Evolutionary conservation across 1,140 invertebrate genomes (phyloP).

Genomic region (Drosophila ercepeae): DNA sequence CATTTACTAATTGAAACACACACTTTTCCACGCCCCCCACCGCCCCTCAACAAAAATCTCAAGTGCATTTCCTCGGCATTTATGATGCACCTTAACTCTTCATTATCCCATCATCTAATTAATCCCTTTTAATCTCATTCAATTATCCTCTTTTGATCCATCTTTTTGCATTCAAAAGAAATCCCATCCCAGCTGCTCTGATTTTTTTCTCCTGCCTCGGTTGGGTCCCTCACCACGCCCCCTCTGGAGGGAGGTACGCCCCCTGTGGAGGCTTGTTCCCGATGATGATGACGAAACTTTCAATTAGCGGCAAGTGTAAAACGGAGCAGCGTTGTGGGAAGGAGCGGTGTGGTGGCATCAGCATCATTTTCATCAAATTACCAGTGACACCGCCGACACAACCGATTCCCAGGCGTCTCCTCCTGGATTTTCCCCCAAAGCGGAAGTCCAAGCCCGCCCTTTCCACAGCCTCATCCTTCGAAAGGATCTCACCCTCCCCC

Average conservation of each 20-base stretch:
- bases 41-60: too few relatives aligned
- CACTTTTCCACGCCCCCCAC: not conserved
- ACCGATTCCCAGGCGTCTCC: conserved; percentile 26
- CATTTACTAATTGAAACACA: not conserved
- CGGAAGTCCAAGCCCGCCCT: too few relatives aligned
- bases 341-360: conserved; percentile 62
- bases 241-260: too few relatives aligned
- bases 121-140: conserved; percentile 24
- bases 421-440: conserved; percentile 1
- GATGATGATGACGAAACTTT: conserved; percentile 65
- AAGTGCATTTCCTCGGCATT: too few relatives aligned
- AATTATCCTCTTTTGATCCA: conserved; percentile 30
- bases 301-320: conserved; percentile 75
- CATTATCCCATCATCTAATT: conserved; percentile 44
- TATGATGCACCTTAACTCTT: conserved; percentile 21
- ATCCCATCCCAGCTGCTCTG: conserved; percentile 28
- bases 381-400: conserved; percentile 67
- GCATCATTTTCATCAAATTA: conserved; percentile 80
- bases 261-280: not conserved
- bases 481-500: not conserved
- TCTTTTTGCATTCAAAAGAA: conserved; percentile 28
- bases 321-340: conserved; percentile 69
- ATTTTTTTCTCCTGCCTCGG: not conserved
- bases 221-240: too few relatives aligned
- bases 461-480: too few relatives aligned